Conservation (phyloP, 2,888 invertebrate species). For the Salticus scenicus region DNA sequence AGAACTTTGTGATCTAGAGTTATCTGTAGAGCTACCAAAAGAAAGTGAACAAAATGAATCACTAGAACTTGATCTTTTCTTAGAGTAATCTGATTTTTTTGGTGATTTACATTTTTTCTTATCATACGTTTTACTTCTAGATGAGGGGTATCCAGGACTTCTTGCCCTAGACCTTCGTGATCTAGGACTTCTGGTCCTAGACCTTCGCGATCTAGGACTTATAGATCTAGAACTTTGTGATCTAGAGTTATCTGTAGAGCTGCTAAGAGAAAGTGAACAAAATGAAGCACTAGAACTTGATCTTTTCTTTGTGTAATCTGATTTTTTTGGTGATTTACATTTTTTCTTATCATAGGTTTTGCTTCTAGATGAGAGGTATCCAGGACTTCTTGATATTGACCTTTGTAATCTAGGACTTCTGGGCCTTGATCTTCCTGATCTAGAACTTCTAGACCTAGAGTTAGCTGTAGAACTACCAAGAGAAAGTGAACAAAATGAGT, state of each 20-base stretch:
- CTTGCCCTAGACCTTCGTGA: too few species aligned
- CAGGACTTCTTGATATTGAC: too few species aligned
- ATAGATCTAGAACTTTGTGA: too few species aligned
- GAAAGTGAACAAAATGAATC: neutral
- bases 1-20: too few species aligned
- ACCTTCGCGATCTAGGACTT: too few species aligned
- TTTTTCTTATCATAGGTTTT: neutral
- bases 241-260: neutral
- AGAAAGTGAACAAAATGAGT: neutral
- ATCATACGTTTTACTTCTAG: neutral
- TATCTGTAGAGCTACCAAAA: too few species aligned
- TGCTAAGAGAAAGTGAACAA: neutral
- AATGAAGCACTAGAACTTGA: neutral
- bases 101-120: neutral
- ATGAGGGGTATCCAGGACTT: neutral
- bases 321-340: neutral
- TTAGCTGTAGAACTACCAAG: too few species aligned
- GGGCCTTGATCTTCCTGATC: too few species aligned
- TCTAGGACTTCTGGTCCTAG: too few species aligned
- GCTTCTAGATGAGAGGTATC: neutral
- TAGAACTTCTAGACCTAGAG: neutral
- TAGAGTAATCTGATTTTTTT: neutral
- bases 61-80: neutral
- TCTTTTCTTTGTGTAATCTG: neutral
- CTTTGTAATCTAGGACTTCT: too few species aligned